Base-by-base conservation (phyloP, 2,888 invertebrate genomes). In the Eupithecia tripunctaria region DNA sequence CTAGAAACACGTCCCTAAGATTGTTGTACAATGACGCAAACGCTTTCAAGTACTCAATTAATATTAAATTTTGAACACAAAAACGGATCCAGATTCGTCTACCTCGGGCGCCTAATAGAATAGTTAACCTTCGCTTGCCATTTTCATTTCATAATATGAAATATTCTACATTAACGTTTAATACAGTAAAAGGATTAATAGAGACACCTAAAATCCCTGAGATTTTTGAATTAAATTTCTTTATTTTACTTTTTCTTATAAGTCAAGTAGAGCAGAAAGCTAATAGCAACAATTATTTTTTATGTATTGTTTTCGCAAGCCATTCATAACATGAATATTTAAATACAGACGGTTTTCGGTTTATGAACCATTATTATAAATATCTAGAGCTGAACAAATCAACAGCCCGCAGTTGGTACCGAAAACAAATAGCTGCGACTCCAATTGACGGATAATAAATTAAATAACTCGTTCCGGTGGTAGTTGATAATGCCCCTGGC, bases 31-130 rank as follows among this genome's bases (percentile, higher is more conserved):
- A 12, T 56, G 25, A 56, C 25, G 51, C 51, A 56, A 56, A 56
- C 51, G 51, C 51, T 56, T 25, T 56, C 25, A 56, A 25, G 25
- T 56, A 12, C 51, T 56, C 25, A 56, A 56, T 56, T 10, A 56
- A 56, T 56, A 56, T 56, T 56, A 56, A 56, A 56, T 56, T n/a
- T 21, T 5, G 56, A 25, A 14, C 21, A 56, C 56, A 56, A 56
- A 56, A 25, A 56, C 21, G 25, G 56, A 25, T 56, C 12, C 12
- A 56, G 56, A 25, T 56, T 56, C 56, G 14, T 25, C 25, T 56
- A 56, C 2, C 56, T 56, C 56, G 51, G 12, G 25, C 12, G 12
- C 56, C 25, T 21, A 12, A 25, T 12, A 25, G 12, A 14, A 25
- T 25, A 51, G 47, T 7, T 10, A 10, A 14, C 25, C 47, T 25